Base-by-base conservation (phyloP, 2,888 invertebrate species). In the Deilephila porcellus region DNA sequence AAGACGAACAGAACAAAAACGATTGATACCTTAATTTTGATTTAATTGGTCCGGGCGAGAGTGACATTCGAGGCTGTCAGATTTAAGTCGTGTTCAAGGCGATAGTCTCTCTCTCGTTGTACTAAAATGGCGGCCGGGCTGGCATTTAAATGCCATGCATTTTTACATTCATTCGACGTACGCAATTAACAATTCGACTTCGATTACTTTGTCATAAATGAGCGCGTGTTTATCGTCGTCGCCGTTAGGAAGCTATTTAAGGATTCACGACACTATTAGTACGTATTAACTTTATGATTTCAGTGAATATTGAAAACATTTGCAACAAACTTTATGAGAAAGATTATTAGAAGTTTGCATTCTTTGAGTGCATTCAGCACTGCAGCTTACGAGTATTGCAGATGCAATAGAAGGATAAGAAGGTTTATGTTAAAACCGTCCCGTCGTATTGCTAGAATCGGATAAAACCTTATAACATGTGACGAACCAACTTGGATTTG, bases 71-170 rank as follows among this genome's bases (percentile, higher is more conserved):
- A 91, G 88, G 91, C 89, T 94, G 94, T 94, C 93, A 94, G 93
- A 94, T 94, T 94, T 94, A 93, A 93, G 92, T 91, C 91, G 90
- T 85, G 88, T 90, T 93, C 93, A 94, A 94, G 94, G 94, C 90
- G 93, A 93, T 92, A 93, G 92, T 90, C 92, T 91, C 93, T 91
- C 90, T 91, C 88, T 87, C 86, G 86, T 88, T 90, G 91, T 86
- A 86, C 90, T 89, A 91, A 93, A 92, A 93, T 93, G 93, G 94
- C 93, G 93, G 85, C 90, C 84, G 86, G 84, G 88, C 88, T 94
- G 94, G 91, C 93, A 94, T 94, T 94, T 94, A 94, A 94, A 94
- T 94, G 94, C 93, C 94, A 94, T 92, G 90, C 91, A 89, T 93
- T 94, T 94, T 94, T 93, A 93, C 91, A 93, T 90, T 91, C 92